Evolutionary conservation across 1,140 invertebrate genomes (phyloP).

Genomic region (Hyles euphorbiae): DNA sequence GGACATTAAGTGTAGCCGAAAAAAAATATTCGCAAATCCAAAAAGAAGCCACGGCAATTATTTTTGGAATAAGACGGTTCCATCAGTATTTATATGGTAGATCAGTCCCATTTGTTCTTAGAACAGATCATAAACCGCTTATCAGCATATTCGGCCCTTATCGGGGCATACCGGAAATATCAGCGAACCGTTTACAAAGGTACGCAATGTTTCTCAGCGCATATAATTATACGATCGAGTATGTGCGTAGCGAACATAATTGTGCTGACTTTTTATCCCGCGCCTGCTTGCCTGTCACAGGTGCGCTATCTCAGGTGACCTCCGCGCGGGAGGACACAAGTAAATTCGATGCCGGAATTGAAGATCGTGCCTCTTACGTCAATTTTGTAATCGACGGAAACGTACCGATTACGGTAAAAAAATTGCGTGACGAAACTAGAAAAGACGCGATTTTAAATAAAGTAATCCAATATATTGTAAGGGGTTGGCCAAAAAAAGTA

Average conservation of each 20-base stretch:
- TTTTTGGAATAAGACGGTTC: constrained; percentile 25
- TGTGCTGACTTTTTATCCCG: constrained; percentile 20
- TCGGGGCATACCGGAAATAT: constrained; percentile 23
- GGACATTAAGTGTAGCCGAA: constrained; percentile 25
- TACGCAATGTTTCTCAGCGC: constrained; percentile 24
- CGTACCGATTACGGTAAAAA: not conserved
- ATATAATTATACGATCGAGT: constrained; percentile 29
- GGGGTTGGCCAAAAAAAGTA: constrained; percentile 14
- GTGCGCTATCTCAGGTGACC: too few species aligned
- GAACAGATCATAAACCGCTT: constrained; percentile 26
- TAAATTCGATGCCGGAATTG: too few species aligned
- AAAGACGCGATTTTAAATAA: not conserved
- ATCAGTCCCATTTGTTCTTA: constrained; percentile 19
- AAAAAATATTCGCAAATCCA: constrained; percentile 26
- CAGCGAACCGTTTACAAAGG: constrained; percentile 24
- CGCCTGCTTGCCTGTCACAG: not conserved
- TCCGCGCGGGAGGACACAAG: too few species aligned
- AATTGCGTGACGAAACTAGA: not conserved
- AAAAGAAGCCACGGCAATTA: constrained; percentile 27
- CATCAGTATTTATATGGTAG: constrained; percentile 30
- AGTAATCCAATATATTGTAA: not conserved
- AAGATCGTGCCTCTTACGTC: not conserved
- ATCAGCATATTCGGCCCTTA: constrained; percentile 26
- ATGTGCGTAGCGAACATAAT: constrained; percentile 25
- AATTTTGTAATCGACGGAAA: not conserved